Evolutionary conservation across 1,140 invertebrate species (phyloP).

Genomic region (Diploscapter pachys): DNA sequence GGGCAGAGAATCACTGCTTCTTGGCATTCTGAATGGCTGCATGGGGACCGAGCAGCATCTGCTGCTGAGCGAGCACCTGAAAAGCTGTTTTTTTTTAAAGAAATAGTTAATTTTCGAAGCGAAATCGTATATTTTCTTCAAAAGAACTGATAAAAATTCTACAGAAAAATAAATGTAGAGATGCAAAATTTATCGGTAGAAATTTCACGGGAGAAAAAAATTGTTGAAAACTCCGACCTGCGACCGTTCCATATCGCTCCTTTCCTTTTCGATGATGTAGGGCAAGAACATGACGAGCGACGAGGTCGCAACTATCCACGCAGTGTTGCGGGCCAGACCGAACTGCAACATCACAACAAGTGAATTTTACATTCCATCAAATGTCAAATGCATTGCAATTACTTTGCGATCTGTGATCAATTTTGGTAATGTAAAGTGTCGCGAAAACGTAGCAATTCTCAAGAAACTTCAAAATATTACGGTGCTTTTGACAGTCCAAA

Average conservation of each 20-base stretch:
- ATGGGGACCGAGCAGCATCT: conserved; percentile 54
- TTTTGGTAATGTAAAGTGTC: too few relatives aligned
- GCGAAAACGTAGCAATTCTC: conserved; percentile 8
- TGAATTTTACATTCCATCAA: too few relatives aligned
- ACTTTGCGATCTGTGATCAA: too few relatives aligned
- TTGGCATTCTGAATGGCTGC: conserved; percentile 35
- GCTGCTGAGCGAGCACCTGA: conserved; percentile 52
- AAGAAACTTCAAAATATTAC: conserved; percentile 12
- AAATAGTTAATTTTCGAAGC: too few relatives aligned
- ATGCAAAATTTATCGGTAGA: conserved; percentile 21
- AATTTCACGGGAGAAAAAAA: too few relatives aligned
- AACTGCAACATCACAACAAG: conserved; percentile 35
- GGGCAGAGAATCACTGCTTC: conserved; percentile 9
- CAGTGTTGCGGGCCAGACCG: conserved; percentile 40
- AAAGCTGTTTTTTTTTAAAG: conserved; percentile 8
- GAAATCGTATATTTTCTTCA: too few relatives aligned
- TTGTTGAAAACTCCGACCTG: conserved; percentile 33
- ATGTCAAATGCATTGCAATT: too few relatives aligned
- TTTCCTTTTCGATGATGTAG: conserved; percentile 55
- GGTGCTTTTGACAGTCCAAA: conserved; percentile 3
- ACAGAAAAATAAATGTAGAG: too few relatives aligned
- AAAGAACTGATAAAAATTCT: too few relatives aligned
- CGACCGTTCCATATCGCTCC: conserved; percentile 51
- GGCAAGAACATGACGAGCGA: conserved; percentile 53
- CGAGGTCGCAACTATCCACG: conserved; percentile 52